Evolutionary conservation across 2,888 invertebrate genomes (phyloP).

Genomic region (Lasioglossum malachurum): DNA sequence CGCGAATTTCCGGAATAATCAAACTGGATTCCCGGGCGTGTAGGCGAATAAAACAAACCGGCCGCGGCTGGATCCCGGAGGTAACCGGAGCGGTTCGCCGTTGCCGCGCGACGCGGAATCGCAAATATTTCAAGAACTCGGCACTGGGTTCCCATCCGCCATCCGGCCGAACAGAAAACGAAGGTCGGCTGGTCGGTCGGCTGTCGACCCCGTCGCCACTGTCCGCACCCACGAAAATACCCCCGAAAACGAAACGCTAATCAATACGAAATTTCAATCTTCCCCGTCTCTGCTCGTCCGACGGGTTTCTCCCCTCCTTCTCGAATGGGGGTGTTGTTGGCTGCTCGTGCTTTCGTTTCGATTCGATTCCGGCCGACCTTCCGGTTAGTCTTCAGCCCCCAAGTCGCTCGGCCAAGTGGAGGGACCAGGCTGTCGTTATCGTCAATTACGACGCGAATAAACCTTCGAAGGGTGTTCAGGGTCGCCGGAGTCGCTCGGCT

Average conservation of each 20-base stretch:
- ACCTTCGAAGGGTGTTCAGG: constrained; percentile 22
- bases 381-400: constrained; percentile 28
- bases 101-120: constrained; percentile 37
- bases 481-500: not conserved
- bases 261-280: constrained; percentile 74
- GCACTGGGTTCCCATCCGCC: not conserved
- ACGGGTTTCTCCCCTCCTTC: constrained; percentile 36
- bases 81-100: constrained; percentile 1
- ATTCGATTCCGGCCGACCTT: constrained; percentile 7
- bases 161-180: constrained; percentile 37
- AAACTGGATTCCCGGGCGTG: not conserved
- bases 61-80: not conserved
- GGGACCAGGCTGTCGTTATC: constrained; percentile 9
- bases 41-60: constrained; percentile 1
- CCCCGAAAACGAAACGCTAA: constrained; percentile 54
- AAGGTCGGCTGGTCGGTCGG: constrained; percentile 36
- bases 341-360: constrained; percentile 46
- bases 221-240: constrained; percentile 56
- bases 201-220: constrained; percentile 46
- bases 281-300: constrained; percentile 36
- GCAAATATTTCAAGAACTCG: constrained; percentile 51
- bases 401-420: not conserved
- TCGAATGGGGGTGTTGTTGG: not conserved
- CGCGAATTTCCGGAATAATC: constrained; percentile 12
- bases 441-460: constrained; percentile 37